These are phyloP conservation scores for Mus minutoides DNA, from an alignment of 2,797 vertebrate genomes.

Conservation along the genomic window DNA sequence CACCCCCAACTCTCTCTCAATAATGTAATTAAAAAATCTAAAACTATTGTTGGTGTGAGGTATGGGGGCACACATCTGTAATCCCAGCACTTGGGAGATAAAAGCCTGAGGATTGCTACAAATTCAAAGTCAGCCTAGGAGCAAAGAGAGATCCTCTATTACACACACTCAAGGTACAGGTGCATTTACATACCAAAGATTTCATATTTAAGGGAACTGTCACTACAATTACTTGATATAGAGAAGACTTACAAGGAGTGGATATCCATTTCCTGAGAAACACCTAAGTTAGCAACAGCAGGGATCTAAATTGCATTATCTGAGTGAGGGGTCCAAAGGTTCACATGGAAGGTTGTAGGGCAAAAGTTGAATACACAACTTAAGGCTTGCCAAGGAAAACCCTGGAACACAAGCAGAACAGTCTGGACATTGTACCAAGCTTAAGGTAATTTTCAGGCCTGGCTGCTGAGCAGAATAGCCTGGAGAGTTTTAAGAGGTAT, in stretches of 20 bases:
- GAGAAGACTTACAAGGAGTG: background rate
- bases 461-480: background rate
- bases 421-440: constrained; percentile 2
- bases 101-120: background rate
- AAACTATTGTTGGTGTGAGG: background rate
- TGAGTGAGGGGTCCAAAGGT: background rate
- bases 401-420: background rate
- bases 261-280: background rate
- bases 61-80: background rate
- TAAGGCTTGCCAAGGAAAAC: constrained; percentile 37
- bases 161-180: background rate
- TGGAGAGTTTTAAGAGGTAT: background rate
- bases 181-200: background rate
- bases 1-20: background rate
- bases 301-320: background rate
- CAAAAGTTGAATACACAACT: background rate
- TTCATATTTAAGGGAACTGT: background rate
- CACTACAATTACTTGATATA: background rate
- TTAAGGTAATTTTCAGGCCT: constrained; percentile 28
- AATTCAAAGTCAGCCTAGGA: background rate
- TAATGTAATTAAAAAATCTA: background rate
- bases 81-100: background rate
- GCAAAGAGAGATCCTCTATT: background rate
- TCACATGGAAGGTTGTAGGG: background rate
- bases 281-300: constrained; percentile 40